A percentile compares a stretch with the other conserved stretches of the same genome.
Conservation (phyloP, 2,113 vertebrate genomes). For the Tamias sibiricus region DNA sequence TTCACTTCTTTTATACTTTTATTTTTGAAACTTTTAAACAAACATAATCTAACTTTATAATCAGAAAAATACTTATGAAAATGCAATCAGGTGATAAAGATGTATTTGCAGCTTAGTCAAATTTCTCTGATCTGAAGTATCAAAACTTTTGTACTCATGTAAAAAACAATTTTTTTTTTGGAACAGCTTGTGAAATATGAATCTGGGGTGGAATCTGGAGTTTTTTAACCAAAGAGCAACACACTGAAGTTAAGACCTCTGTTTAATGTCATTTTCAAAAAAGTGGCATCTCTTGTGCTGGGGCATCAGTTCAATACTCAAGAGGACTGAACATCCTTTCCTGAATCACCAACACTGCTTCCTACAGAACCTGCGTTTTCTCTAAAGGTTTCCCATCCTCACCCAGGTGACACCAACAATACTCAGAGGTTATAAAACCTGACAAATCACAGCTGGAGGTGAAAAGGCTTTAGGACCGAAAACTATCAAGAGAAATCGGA, state of each 20-base stretch:
- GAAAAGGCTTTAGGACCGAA: slow-evolving; percentile 10
- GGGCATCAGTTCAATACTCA: not conserved
- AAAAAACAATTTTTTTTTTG: not conserved
- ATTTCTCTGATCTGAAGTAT: not conserved
- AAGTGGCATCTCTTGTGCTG: not conserved
- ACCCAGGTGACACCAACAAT: not conserved
- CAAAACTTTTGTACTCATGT: not conserved
- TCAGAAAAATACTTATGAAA: slow-evolving; percentile 14
- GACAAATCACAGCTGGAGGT: slow-evolving; percentile 32
- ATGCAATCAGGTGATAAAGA: not conserved
- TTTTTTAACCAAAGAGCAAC: not conserved
- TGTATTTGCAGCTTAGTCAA: slow-evolving; percentile 4
- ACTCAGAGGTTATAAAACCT: not conserved
- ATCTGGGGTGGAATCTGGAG: not conserved
- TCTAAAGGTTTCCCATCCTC: not conserved
- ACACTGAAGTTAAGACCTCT: slow-evolving; percentile 8
- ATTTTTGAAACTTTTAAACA: not conserved
- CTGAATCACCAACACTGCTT: not conserved
- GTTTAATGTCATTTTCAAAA: slow-evolving; percentile 56
- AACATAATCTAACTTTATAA: not conserved
- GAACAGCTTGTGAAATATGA: slow-evolving; percentile 52
- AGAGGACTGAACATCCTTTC: not conserved
- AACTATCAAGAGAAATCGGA: slow-evolving; percentile 52
- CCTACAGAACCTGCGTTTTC: not conserved
- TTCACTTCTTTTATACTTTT: not conserved